These are phyloP conservation scores for Xiphophorus hellerii DNA, from an alignment of 2,113 vertebrate genomes.

Conservation along the genomic window DNA sequence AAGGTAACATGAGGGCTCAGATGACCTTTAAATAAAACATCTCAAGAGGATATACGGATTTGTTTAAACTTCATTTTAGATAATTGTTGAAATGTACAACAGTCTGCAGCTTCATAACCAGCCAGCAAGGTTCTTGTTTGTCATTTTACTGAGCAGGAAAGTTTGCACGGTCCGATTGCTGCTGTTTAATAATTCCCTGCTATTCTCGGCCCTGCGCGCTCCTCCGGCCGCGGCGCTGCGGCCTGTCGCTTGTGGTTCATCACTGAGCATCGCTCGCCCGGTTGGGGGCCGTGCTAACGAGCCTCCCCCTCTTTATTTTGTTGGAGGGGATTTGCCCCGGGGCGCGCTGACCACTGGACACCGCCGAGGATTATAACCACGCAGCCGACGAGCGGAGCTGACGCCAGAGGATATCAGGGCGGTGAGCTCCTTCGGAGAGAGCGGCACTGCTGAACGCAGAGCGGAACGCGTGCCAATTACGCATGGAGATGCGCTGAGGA, in stretches of 20 bases:
- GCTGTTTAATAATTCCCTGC: slow-evolving; percentile 29
- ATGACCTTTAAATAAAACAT: no score
- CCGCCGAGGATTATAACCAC: slow-evolving; percentile 58
- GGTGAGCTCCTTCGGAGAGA: slow-evolving; percentile 17
- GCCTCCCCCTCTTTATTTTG: slow-evolving; percentile 61
- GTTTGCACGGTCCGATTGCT: slow-evolving; percentile 45
- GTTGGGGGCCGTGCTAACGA: slow-evolving; percentile 79
- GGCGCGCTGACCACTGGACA: slow-evolving; percentile 64
- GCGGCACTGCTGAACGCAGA: not conserved
- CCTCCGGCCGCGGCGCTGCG: slow-evolving; percentile 55
- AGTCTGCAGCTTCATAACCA: not conserved
- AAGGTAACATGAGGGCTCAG: no score
- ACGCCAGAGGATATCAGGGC: slow-evolving; percentile 39
- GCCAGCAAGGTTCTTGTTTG: slow-evolving; percentile 23
- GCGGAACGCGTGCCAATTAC: slow-evolving; percentile 35
- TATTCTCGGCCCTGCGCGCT: slow-evolving; percentile 21
- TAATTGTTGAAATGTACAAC: no score
- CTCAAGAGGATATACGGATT: no score
- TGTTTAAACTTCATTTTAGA: no score
- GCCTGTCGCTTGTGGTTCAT: slow-evolving; percentile 78
- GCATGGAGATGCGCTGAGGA: slow-evolving; percentile 38
- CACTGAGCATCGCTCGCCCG: slow-evolving; percentile 56
- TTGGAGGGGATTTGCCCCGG: slow-evolving; percentile 66
- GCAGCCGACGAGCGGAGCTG: slow-evolving; percentile 30
- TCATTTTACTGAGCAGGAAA: slow-evolving; percentile 33